phyloP scores from a whole-genome alignment of 2,888 invertebrate genomes.

The Apamea epomidion region DNA sequence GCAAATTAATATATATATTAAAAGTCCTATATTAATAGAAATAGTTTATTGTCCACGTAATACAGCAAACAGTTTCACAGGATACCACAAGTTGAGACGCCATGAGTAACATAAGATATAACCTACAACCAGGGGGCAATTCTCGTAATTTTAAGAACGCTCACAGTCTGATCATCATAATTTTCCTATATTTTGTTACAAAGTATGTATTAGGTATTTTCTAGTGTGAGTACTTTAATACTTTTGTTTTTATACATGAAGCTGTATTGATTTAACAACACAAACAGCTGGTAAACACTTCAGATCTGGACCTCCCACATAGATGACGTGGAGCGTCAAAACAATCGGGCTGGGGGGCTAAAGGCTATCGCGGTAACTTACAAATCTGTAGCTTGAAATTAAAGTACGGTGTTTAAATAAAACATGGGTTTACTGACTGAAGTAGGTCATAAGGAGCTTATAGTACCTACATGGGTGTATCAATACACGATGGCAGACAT shows the following conservation, averaged over 20 bases:
- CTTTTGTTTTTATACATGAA: neutral
- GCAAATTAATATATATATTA: too few relatives aligned
- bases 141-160: too few relatives aligned
- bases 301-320: slow-evolving; percentile 1
- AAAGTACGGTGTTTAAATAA: neutral
- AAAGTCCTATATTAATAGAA: neutral
- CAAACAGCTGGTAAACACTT: slow-evolving; percentile 25
- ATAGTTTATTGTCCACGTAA: too few relatives aligned
- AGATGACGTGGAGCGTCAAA: neutral
- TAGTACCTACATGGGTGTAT: neutral
- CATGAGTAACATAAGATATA: too few relatives aligned
- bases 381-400: slow-evolving; percentile 1
- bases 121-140: too few relatives aligned
- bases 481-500: neutral
- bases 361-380: neutral
- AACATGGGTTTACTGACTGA: neutral
- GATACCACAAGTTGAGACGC: too few relatives aligned
- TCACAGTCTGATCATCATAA: too few relatives aligned
- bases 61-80: too few relatives aligned
- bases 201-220: too few relatives aligned
- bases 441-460: neutral
- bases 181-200: too few relatives aligned
- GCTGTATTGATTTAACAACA: slow-evolving; percentile 12
- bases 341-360: neutral
- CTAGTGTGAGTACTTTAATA: neutral